Base-by-base conservation (phyloP, 1,140 invertebrate species). In the Brachionus plicatilis region DNA sequence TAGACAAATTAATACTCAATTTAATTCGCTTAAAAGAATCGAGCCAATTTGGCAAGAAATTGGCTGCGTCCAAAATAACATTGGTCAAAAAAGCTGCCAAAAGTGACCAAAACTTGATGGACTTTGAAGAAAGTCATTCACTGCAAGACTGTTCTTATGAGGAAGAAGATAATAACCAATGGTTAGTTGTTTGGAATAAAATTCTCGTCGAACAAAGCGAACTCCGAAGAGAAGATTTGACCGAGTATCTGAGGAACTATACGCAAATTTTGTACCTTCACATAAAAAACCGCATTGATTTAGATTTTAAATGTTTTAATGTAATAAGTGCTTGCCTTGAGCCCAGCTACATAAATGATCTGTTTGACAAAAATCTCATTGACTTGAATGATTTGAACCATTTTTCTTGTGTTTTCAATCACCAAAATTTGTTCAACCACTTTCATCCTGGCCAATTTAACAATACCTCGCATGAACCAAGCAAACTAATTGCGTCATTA, bases 291-390 rank as follows among this genome's bases (percentile, higher is more conserved):
- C 12, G 20, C 5, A 17, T 76, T 27, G 50, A 29, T 47, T 76
- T 76, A 53, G 72, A 76, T 17, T 76, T 37, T 11, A 76, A 76
- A 50, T 76, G 72, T 50, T 76, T 76, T n/a, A 50, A 50, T 76
- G 17, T 76, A 50, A 27, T 76, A 50, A 76, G 11, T 20, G 27
- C 20, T 50, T 76, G 72, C 50, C 20, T 76, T 11, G 45, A 76
- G 14, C 72, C 72, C 3, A 29, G 47, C 6, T 29, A 27, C 2
- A 50, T 76, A 47, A 47, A 76, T 12, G 24, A 50, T 14, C n/a
- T 76, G 2, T 76, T 76, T 50, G 45, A 76, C 47, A 47, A 76
- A 12, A 27, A 47, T 50, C 24, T 47, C 17, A 76, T 76, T 27
- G 27, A 50, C 27, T 12, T 20, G 7, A 50, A 76, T 14, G 72